Evolutionary conservation across 1,140 invertebrate species (phyloP), one percentile per base, ranked within the genome.

Genomic region (Tyrophagus putrescentiae): DNA sequence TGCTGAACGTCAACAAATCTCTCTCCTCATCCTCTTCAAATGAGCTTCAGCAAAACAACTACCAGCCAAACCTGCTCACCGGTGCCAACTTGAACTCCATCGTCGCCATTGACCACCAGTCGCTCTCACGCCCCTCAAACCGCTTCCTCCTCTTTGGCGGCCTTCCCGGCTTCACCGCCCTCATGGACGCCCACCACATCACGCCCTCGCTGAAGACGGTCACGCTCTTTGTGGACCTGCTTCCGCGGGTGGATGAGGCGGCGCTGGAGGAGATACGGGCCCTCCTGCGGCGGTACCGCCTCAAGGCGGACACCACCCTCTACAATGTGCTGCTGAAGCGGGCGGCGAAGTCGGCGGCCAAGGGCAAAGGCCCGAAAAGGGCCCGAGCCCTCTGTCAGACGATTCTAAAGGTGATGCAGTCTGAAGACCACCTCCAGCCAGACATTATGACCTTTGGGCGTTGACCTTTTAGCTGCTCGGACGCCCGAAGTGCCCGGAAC

Each of bases 291-390:
- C 68, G 72, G 54, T 70, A 73, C 33, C 71, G 76, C 13, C 68
- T 89, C 0, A 76, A 75, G 65, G 71, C 80, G 0, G 87, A 93
- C 72, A 78, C 84, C 34, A 80, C 81, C 68, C 89, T 92, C 69
- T 89, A 80, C 65, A 95, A 93, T 72, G 78, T 84, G 69, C 72
- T 93, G 16, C 90, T 94, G 50, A 87, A 83, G 67, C 85, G 80
- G 68, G 76, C 84, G 57, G 80, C 78, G 67, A 71, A 79, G 60
- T n/a, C n/a, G n/a, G n/a, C n/a, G n/a, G n/a, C n/a, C n/a, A n/a
- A n/a, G n/a, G n/a, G n/a, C n/a, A n/a, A n/a, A n/a, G n/a, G n/a
- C n/a, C n/a, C n/a, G n/a, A 72, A 84, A 65, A 71, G 71, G 53
- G 79, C 85, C 67, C 82, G 80, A 69, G 71, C 76, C 56, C 73